These are phyloP conservation scores for Epistrophe grossulariae DNA, from an alignment of 2,888 invertebrate genomes.

Conservation along the genomic window DNA sequence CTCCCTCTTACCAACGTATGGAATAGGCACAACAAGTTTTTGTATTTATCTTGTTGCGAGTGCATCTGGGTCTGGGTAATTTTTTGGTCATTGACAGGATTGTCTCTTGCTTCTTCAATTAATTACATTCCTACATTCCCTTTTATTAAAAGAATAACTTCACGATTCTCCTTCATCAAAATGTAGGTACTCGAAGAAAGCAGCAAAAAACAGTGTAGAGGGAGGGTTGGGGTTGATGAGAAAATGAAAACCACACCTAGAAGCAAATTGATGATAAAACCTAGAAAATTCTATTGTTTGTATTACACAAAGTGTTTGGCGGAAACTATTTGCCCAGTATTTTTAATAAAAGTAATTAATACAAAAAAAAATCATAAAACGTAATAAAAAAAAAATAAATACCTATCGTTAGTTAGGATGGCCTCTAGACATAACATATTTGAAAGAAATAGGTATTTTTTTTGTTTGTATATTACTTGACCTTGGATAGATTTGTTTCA, in stretches of 20 bases:
- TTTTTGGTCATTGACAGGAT: constrained; percentile 67
- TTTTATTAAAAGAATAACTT: constrained; percentile 31
- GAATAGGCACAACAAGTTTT: constrained; percentile 54
- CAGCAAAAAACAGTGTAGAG: constrained; percentile 17
- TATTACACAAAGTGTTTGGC: constrained; percentile 2
- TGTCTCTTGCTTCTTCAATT: constrained; percentile 48
- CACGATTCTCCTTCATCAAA: constrained; percentile 12
- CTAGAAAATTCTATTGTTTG: constrained; percentile 59
- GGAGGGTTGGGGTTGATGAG: constrained; percentile 22
- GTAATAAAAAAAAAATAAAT: constrained; percentile 5
- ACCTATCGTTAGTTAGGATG: not conserved
- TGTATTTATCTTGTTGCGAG: constrained; percentile 8
- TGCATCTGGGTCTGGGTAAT: constrained; percentile 49
- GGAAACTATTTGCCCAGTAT: not conserved
- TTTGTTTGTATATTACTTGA: constrained; percentile 37
- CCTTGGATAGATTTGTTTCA: constrained; percentile 58
- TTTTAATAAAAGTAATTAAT: not conserved
- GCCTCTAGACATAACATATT: not conserved
- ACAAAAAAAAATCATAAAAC: constrained; percentile 4
- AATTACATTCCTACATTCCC: constrained; percentile 40
- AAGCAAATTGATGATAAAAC: constrained; percentile 61
- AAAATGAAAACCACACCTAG: constrained; percentile 69
- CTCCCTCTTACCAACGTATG: not conserved
- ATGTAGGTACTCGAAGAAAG: constrained; percentile 15
- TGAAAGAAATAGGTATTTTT: constrained; percentile 9